Base-by-base conservation (phyloP, 2,888 invertebrate species). In the Stenchaetothrips biformis region DNA sequence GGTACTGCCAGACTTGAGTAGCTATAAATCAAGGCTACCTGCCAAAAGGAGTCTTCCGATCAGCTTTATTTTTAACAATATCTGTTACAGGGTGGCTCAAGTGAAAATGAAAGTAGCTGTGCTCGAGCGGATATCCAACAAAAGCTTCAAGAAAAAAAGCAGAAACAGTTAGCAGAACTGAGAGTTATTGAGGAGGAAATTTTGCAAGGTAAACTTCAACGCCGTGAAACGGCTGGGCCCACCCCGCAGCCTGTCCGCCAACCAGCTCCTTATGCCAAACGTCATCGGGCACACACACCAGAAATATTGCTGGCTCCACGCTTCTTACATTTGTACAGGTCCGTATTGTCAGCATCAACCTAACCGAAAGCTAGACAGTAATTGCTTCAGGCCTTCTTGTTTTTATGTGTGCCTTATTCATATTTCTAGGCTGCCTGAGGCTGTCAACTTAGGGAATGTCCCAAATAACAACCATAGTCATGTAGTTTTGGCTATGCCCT, bases 171-270 rank as follows among this genome's bases (percentile, higher is more conserved):
- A 48, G 94, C 95, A 0, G 95, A 95, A 85, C 86, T 95, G 53
- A 89, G 93, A 82, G 94, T 92, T 79, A 93, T 93, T 80, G 95
- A 95, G 85, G 95, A 95, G 85, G 95, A 95, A 86, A 95, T 95
- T 80, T 94, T 94, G 84, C 94, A 94, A 83, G 94, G 94, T 0
- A 95, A 95, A 86, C 87, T 84, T 48, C 82, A 82, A 11, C 81
- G 82, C 2, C 82, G 83, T 2, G 82, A 82, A 3, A 81, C 81
- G 27, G 79, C 81, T n/a, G 79, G 80, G 1, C 80, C 81, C 1
- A 78, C 80, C n/a, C 74, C 81, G 7, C 77, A 80, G 13, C 79
- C 81, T 84, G 21, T 85, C 2, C 86, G 85, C 82, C 85, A 85
- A 1, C 83, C 82, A 9, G 83, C 83, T 3, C 82, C 82, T n/a